Evolutionary conservation across 2,888 invertebrate genomes (phyloP), one percentile per base, ranked within the genome.

Genomic region (Lordiphosa fenestrarum): DNA sequence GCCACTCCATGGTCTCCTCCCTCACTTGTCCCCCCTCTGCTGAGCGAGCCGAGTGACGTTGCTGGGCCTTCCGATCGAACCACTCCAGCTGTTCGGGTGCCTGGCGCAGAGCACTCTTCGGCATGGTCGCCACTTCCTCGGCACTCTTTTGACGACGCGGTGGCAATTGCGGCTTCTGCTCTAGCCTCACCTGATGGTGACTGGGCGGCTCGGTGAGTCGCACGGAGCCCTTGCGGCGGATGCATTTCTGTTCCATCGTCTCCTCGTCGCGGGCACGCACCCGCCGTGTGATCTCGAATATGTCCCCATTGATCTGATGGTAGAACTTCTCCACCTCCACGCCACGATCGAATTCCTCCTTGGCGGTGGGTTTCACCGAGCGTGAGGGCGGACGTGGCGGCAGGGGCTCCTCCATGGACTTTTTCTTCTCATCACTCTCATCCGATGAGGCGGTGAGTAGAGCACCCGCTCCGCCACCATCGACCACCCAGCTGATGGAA

Each of bases 241-340:
- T 87, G 33, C 88, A 74, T 47, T 88, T 88, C 52, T 89, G 89
- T 63, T 89, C 89, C 58, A 89, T 88, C 5, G 88, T 89, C 25
- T 89, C 89, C 58, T 89, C 89, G 47, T 89, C 88, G 9, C 87
- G 82, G 1, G 89, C 88, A 9, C 88, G 71, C 15, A 89, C 89
- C 0, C 89, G 69, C 0, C 90, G 72, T 6, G 88, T 90, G 38
- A 89, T 89, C 68, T 90, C 90, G 57, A 89, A 89, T 38, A 89
- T 88, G 41, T 90, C 89, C 2, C 90, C 90, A 41, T 90, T 89
- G 52, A 89, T 89, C 68, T 90, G 89, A 62, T 89, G 89, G 66
- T 90, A 89, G 64, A 89, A 89, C 60, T 89, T 89, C 53, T 90
- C 89, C n/a, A 89, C 88, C 56, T 88, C 88, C 1, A 89, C 89